These are phyloP conservation scores for Tadarida brasiliensis DNA, from an alignment of 2,797 vertebrate genomes.

Conservation along the genomic window DNA sequence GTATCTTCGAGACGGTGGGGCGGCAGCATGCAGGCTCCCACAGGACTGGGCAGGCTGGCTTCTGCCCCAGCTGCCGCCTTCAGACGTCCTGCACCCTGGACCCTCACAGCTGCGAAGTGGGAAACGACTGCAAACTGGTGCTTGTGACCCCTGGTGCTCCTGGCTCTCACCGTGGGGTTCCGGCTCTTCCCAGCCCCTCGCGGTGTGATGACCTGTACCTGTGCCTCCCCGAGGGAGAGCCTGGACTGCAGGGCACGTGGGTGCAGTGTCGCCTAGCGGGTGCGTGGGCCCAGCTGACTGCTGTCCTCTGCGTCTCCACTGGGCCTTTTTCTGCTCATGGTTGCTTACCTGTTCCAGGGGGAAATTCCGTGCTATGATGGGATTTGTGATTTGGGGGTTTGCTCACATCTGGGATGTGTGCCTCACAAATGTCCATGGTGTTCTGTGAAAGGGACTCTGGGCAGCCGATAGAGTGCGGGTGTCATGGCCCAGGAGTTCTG, in stretches of 20 bases:
- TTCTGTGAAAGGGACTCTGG: background rate
- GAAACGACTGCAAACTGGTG: background rate
- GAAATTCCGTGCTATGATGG: too few relatives aligned
- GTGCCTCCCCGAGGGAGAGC: background rate
- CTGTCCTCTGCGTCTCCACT: accelerated
- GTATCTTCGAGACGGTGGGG: background rate
- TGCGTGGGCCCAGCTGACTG: background rate
- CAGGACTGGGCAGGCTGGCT: accelerated
- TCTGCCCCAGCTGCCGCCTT: accelerated
- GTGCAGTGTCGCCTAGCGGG: background rate
- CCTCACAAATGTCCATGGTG: background rate
- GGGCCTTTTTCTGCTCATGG: background rate
- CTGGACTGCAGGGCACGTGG: background rate
- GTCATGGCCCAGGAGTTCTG: background rate
- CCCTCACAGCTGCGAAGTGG: background rate
- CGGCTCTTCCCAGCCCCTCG: background rate
- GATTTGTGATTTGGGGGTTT: background rate
- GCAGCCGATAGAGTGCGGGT: background rate
- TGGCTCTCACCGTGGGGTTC: background rate
- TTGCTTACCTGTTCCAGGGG: background rate
- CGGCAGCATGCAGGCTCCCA: accelerated
- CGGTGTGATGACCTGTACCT: background rate
- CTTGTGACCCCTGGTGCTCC: background rate
- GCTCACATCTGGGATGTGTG: background rate
- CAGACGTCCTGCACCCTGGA: accelerated